These are phyloP conservation scores for Muscidifurax raptorellus DNA, from an alignment of 1,140 invertebrate genomes.

Conservation along the genomic window DNA sequence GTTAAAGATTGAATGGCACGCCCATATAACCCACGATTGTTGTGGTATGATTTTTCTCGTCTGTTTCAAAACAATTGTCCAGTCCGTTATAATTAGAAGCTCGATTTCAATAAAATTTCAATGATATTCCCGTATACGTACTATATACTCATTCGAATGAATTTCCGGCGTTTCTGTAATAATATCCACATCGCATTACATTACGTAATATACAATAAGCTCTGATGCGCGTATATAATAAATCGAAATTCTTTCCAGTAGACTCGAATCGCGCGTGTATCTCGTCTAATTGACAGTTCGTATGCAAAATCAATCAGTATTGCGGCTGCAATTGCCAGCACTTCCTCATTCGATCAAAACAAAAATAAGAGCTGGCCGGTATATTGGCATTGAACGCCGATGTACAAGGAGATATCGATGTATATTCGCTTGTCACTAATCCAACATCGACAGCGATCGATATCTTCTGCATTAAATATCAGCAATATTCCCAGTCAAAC, in stretches of 20 bases:
- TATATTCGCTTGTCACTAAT: background rate
- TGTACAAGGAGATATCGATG: background rate
- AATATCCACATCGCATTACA: too few species aligned
- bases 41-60: background rate
- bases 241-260: too few species aligned
- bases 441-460: background rate
- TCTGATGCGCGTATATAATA: too few species aligned
- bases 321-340: background rate
- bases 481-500: too few species aligned
- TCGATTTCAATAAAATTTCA: background rate
- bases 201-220: too few species aligned
- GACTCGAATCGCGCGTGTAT: background rate
- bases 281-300: background rate
- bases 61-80: background rate
- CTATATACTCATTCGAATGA: too few species aligned
- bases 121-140: too few species aligned
- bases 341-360: slow-evolving; percentile 1
- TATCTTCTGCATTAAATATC: background rate
- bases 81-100: background rate
- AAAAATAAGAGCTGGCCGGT: background rate
- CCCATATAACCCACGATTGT: too few species aligned
- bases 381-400: background rate
- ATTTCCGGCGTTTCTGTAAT: too few species aligned
- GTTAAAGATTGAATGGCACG: too few species aligned
- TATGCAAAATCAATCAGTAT: background rate